Conservation (phyloP, 2,113 vertebrate species). For the Notothenia rossii region DNA sequence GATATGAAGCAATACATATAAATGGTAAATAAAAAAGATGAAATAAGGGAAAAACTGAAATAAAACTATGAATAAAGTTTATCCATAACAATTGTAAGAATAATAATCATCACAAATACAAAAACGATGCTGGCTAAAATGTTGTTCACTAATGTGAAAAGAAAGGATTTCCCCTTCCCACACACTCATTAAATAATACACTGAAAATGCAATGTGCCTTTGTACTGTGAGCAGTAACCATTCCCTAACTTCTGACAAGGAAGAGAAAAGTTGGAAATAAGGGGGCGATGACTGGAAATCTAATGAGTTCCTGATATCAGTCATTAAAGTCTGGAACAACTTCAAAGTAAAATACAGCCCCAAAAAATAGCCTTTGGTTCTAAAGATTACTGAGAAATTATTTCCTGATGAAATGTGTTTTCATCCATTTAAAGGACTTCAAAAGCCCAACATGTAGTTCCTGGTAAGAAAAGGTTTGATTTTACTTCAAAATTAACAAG, state of each 20-base stretch:
- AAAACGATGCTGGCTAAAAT: background rate
- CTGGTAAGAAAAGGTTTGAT: background rate
- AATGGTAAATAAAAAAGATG: background rate
- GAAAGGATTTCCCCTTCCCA: background rate
- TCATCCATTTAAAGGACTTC: fast-evolving
- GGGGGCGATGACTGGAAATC: constrained; percentile 10
- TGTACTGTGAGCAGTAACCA: background rate
- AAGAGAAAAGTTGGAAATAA: constrained; percentile 7
- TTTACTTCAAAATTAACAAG: background rate
- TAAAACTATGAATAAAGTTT: background rate
- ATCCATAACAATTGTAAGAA: background rate
- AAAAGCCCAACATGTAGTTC: fast-evolving
- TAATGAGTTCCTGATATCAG: background rate
- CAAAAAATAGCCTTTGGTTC: background rate
- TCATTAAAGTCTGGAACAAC: background rate
- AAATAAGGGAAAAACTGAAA: background rate
- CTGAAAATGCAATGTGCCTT: background rate
- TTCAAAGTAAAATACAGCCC: background rate
- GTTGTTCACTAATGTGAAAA: background rate
- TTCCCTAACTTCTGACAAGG: background rate
- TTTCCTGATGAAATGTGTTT: background rate
- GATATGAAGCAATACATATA: background rate
- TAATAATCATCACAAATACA: background rate
- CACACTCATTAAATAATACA: background rate
- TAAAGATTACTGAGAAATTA: background rate